Conservation (phyloP, 2,113 vertebrate genomes). For the Psittacus erithacus region DNA sequence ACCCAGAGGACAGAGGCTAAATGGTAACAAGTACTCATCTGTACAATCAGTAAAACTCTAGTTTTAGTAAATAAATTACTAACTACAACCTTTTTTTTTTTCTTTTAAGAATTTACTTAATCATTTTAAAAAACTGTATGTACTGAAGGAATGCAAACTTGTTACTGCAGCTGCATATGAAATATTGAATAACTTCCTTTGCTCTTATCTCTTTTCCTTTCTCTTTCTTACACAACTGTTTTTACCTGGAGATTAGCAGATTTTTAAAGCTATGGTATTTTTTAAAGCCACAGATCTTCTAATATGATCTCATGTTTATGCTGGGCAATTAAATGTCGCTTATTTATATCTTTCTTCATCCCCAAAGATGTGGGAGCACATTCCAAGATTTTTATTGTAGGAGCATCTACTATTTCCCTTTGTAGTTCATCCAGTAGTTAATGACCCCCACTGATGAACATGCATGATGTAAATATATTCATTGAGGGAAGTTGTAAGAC, state of each 20-base stretch:
- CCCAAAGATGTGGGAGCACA: background rate
- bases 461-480: background rate
- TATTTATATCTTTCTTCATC: background rate
- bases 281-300: background rate
- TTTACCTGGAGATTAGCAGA: background rate
- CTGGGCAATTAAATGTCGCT: background rate
- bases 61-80: background rate
- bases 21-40: background rate
- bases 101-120: background rate
- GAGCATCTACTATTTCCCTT: background rate
- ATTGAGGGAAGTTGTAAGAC: background rate
- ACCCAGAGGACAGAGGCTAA: background rate
- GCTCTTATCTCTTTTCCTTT: background rate
- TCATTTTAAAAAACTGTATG: background rate
- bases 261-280: background rate
- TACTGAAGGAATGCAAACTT: background rate
- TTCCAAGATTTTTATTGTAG: background rate
- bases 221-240: background rate
- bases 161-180: background rate
- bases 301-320: background rate
- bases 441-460: background rate
- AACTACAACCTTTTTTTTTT: background rate
- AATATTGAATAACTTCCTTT: background rate
- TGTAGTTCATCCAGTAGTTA: background rate
- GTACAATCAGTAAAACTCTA: background rate